A percentile compares a stretch with the other conserved stretches of the same genome.
Evolutionary conservation across 2,888 invertebrate species (phyloP).

Genomic region (Onthophagus sagittarius): DNA sequence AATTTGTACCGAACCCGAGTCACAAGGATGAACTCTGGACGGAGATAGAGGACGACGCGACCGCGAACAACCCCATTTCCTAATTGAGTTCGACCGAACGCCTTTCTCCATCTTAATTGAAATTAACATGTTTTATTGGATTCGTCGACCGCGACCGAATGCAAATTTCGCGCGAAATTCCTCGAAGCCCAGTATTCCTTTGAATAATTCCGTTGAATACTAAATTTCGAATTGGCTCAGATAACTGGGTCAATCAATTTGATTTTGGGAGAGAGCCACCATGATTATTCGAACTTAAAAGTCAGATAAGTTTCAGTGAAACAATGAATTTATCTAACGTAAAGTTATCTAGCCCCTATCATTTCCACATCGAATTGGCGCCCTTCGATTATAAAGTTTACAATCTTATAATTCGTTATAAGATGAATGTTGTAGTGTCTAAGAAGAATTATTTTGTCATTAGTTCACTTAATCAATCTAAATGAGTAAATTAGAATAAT

Average conservation of each 20-base stretch:
- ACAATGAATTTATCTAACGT: background rate
- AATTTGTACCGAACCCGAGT: conserved; percentile 34
- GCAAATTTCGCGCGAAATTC: background rate
- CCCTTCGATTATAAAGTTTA: no score
- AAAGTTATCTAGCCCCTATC: background rate
- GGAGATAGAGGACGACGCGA: conserved; percentile 16
- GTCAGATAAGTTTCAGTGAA: background rate
- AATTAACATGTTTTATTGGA: conserved; percentile 30
- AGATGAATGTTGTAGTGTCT: no score
- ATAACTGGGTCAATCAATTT: background rate
- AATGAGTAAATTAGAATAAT: no score
- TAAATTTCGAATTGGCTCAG: background rate
- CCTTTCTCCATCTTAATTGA: conserved; percentile 35
- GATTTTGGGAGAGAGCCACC: background rate
- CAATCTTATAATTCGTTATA: no score
- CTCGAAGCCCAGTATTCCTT: background rate
- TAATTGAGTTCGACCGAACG: conserved; percentile 33
- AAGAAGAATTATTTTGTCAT: no score
- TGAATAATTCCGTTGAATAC: background rate
- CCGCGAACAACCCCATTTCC: conserved; percentile 32
- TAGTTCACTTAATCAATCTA: no score
- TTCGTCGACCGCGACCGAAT: conserved; percentile 17
- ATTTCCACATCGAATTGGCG: no score
- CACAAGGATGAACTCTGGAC: background rate
- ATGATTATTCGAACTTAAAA: background rate